Conservation (phyloP, 2,888 invertebrate genomes). For the Cremastinae sp. region DNA sequence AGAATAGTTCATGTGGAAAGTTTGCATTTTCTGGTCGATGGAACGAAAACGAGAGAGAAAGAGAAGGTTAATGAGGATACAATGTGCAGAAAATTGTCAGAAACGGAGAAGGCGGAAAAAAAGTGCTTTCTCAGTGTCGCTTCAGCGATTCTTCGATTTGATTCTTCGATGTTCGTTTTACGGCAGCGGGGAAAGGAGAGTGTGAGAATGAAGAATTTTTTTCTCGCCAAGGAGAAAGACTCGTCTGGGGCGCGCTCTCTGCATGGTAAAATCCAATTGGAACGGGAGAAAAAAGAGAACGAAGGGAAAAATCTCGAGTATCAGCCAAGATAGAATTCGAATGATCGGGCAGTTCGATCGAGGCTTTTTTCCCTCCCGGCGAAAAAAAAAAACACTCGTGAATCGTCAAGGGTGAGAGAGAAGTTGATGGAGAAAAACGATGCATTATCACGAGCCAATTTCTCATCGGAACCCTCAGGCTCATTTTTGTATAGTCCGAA, state of each 20-base stretch:
- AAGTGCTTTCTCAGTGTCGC: background rate
- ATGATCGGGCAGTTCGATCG: conserved; percentile 8
- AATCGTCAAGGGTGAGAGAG: background rate
- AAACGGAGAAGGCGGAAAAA: background rate
- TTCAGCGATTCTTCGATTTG: conserved; percentile 1
- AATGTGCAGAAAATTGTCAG: background rate
- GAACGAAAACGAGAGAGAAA: background rate
- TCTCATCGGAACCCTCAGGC: conserved; percentile 2
- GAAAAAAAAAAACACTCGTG: background rate
- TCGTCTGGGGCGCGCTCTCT: too few relatives aligned
- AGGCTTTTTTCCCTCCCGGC: background rate
- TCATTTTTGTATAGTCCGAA: conserved; percentile 1
- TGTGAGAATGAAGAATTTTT: background rate
- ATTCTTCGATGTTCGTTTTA: background rate
- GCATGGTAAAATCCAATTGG: too few relatives aligned
- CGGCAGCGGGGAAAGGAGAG: background rate
- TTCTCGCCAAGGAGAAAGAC: background rate
- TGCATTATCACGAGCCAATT: background rate
- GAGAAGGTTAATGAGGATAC: background rate
- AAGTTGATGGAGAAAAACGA: conserved; percentile 7
- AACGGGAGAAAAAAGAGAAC: background rate
- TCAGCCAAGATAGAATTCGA: background rate
- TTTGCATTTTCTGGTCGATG: background rate
- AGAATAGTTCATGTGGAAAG: too few relatives aligned
- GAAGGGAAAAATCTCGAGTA: background rate